phyloP scores from a whole-genome alignment of 2,797 vertebrate species.

The Sciurus vulgaris region DNA sequence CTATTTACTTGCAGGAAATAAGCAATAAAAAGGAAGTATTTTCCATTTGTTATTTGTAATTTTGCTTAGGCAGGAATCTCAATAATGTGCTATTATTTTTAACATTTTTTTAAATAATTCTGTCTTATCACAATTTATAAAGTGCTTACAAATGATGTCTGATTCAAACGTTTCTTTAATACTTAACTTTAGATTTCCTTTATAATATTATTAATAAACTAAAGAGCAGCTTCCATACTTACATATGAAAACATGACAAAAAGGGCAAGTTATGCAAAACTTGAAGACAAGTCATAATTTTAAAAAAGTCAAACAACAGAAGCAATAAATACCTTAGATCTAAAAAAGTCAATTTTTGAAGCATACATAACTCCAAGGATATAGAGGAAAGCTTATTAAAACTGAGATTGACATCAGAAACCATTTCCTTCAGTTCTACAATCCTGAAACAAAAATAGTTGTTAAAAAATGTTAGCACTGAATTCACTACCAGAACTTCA shows the following conservation, averaged over 20 bases:
- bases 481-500: constrained; percentile 7
- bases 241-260: constrained; percentile 25
- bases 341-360: constrained; percentile 92
- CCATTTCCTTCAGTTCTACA: constrained; percentile 90
- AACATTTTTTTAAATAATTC: constrained; percentile 46
- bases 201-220: constrained; percentile 22
- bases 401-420: constrained; percentile 93
- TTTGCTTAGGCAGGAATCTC: constrained; percentile 6
- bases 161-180: constrained; percentile 45
- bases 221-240: constrained; percentile 40
- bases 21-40: background rate
- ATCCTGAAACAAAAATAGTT: constrained; percentile 89
- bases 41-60: background rate
- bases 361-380: constrained; percentile 90
- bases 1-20: constrained; percentile 27
- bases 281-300: constrained; percentile 31
- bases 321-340: constrained; percentile 93
- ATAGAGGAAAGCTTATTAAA: constrained; percentile 94
- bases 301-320: background rate
- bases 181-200: constrained; percentile 33
- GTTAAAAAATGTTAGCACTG: background rate
- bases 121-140: constrained; percentile 31
- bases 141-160: background rate
- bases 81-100: constrained; percentile 5
- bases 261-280: background rate